Evolutionary conservation across 2,888 invertebrate genomes (phyloP).

Genomic region (Leptinotarsa tumamoca): DNA sequence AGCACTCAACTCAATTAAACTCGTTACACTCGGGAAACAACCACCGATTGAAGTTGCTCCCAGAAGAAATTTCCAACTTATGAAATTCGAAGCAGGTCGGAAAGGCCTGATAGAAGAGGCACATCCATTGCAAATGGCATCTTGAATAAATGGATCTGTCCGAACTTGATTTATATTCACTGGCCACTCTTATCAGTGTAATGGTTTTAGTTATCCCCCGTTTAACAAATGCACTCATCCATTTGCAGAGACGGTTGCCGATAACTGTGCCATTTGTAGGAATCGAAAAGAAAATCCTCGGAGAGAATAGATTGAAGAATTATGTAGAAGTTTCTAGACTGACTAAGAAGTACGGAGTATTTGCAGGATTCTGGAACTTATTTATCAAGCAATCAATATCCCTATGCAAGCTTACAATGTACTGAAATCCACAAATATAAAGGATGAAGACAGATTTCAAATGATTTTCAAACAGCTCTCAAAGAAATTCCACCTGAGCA

Average conservation of each 20-base stretch:
- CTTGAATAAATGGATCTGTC: conserved; percentile 52
- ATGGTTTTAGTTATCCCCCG: conserved; percentile 56
- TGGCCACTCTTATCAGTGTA: conserved; percentile 59
- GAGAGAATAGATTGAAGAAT: no score
- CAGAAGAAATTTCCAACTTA: conserved; percentile 24
- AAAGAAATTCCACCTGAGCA: no score
- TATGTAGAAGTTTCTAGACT: no score
- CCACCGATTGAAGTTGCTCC: neutral
- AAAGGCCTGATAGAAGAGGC: conserved; percentile 38
- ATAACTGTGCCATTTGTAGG: neutral
- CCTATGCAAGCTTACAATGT: no score
- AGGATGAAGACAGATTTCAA: no score
- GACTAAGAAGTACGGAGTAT: no score
- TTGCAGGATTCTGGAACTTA: no score
- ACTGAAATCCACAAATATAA: no score
- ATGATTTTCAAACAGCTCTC: no score
- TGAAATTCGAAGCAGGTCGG: conserved; percentile 35
- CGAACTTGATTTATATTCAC: conserved; percentile 54
- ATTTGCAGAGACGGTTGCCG: conserved; percentile 44
- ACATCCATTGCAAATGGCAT: conserved; percentile 63
- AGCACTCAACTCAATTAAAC: neutral
- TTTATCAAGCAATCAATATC: no score
- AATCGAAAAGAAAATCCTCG: neutral
- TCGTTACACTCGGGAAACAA: neutral
- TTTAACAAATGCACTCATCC: conserved; percentile 58